Evolutionary conservation across 1,140 invertebrate genomes (phyloP).

Genomic region (Andrena cerasifolii): DNA sequence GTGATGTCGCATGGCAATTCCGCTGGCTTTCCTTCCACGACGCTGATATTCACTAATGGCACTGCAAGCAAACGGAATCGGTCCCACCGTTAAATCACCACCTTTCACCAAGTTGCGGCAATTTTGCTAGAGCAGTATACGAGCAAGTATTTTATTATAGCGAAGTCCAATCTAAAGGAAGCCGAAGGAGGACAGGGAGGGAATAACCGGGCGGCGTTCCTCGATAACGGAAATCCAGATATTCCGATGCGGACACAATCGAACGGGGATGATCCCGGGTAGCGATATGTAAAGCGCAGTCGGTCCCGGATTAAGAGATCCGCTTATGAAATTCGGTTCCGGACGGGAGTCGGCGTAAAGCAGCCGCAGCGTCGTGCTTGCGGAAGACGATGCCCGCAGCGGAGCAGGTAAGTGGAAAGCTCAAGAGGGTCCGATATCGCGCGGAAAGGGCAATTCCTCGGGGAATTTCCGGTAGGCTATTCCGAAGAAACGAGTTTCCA

Average conservation of each 20-base stretch:
- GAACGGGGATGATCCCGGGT: not conserved
- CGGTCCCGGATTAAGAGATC: slow-evolving; percentile 61
- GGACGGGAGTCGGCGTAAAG: slow-evolving; percentile 20
- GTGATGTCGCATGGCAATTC: slow-evolving; percentile 93
- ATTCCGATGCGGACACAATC: slow-evolving; percentile 27
- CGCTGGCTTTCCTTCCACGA: slow-evolving; percentile 91
- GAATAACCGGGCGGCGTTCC: not conserved
- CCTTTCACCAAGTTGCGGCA: too few relatives aligned
- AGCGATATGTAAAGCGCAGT: slow-evolving; percentile 43
- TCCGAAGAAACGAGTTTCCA: slow-evolving; percentile 71
- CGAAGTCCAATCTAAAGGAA: not conserved
- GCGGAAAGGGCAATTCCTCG: slow-evolving; percentile 62
- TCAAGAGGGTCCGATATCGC: slow-evolving; percentile 55
- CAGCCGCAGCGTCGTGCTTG: slow-evolving; percentile 21
- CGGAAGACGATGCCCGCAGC: slow-evolving; percentile 40
- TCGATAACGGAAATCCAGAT: slow-evolving; percentile 36
- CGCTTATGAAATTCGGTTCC: slow-evolving; percentile 62
- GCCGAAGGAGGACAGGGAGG: not conserved
- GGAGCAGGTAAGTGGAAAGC: slow-evolving; percentile 60
- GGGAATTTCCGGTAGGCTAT: slow-evolving; percentile 70
- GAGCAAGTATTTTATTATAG: too few relatives aligned
- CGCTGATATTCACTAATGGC: slow-evolving; percentile 88
- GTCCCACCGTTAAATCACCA: too few relatives aligned
- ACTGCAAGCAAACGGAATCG: slow-evolving; percentile 80
- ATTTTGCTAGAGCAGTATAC: too few relatives aligned